phyloP scores from a whole-genome alignment of 37 sponge, comb jelly and placozoan species.

The Axinella damicornis region DNA sequence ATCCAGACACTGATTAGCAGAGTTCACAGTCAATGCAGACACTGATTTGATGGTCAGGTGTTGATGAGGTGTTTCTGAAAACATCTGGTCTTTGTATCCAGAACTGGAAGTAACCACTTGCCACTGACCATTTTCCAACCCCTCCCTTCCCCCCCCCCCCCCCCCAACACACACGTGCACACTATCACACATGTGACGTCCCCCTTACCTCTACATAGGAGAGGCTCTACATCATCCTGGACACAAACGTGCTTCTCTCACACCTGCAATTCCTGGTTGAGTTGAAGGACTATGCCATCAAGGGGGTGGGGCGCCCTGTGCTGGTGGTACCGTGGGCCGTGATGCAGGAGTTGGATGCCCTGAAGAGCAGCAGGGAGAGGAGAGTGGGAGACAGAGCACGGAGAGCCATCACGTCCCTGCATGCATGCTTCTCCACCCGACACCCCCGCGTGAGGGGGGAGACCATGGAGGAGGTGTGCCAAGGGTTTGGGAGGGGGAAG shows the following conservation, averaged over 20 bases:
- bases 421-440: constrained; percentile 56
- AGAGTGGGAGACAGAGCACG: constrained; percentile 33
- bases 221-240: constrained; percentile 82
- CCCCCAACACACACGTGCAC: neutral
- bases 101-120: neutral
- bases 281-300: constrained; percentile 78
- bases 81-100: no score
- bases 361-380: constrained; percentile 42
- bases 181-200: neutral
- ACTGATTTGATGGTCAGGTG: no score
- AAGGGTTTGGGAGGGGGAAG: neutral
- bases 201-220: no score
- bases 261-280: constrained; percentile 82
- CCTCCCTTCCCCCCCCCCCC: neutral
- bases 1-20: no score
- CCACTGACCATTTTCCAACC: neutral
- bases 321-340: constrained; percentile 91
- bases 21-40: no score
- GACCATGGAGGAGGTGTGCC: constrained; percentile 81
- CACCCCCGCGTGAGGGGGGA: constrained; percentile 82
- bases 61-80: no score
- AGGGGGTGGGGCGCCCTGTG: constrained; percentile 70
- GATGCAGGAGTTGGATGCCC: constrained; percentile 87
- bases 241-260: constrained; percentile 89
- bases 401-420: constrained; percentile 71